Evolutionary conservation across 2,113 vertebrate species (phyloP).

Genomic region (Falco punctatus): DNA sequence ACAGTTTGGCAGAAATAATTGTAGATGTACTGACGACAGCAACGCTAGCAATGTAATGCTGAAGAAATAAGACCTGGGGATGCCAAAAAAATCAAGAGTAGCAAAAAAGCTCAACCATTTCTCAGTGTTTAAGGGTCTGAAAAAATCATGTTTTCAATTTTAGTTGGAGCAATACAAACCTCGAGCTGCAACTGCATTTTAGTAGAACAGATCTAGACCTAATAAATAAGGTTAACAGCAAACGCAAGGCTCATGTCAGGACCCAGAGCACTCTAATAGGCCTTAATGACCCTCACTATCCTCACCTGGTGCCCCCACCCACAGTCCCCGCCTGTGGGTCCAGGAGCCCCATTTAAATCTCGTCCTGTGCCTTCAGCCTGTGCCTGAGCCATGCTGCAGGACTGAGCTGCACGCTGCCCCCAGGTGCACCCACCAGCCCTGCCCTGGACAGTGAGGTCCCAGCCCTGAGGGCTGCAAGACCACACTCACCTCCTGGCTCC

Average conservation of each 20-base stretch:
- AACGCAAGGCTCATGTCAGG: background rate
- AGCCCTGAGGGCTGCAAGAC: background rate
- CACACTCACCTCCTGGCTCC: background rate
- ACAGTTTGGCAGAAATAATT: background rate
- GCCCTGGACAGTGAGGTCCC: background rate
- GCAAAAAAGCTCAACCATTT: background rate
- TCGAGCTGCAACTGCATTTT: background rate
- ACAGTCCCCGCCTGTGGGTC: background rate
- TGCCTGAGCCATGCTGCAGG: background rate
- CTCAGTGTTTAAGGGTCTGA: background rate
- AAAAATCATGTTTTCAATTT: background rate
- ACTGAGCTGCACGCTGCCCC: background rate
- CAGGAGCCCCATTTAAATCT: background rate
- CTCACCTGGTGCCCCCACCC: background rate
- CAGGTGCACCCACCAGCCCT: too few species aligned
- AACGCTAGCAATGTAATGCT: background rate
- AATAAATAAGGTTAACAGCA: background rate
- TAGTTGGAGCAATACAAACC: background rate
- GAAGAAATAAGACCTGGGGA: background rate
- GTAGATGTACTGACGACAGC: background rate
- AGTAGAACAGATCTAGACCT: background rate
- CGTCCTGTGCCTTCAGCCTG: fast-evolving
- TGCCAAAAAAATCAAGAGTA: background rate
- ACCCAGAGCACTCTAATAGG: background rate
- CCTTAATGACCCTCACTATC: too few species aligned